Percentiles rank a stretch among this genome's conserved stretches.
These are phyloP conservation scores for Chaenocephalus aceratus DNA, from an alignment of 2,113 vertebrate species.

Conservation along the genomic window DNA sequence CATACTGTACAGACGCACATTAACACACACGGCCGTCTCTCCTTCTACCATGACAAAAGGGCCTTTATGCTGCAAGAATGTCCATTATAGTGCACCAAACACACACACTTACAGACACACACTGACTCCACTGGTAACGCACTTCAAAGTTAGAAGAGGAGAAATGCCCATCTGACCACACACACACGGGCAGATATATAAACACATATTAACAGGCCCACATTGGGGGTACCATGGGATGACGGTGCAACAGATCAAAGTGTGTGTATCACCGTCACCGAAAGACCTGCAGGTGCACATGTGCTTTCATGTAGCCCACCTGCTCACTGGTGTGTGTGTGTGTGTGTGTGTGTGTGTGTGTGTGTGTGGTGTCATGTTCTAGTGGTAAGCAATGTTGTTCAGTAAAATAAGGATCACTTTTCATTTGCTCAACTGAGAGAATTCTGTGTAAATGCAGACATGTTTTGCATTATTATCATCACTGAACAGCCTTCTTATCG, in stretches of 20 bases:
- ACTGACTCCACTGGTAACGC: constrained; percentile 19
- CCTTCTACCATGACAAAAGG: constrained; percentile 48
- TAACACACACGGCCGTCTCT: constrained; percentile 66
- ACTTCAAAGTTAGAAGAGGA: constrained; percentile 21
- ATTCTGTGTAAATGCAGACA: neutral
- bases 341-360: no score
- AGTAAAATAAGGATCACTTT: neutral
- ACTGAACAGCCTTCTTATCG: neutral
- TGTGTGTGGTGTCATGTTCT: neutral
- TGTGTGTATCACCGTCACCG: neutral
- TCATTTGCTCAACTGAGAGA: neutral
- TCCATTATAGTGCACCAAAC: constrained; percentile 1
- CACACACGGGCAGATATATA: no score
- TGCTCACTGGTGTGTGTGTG: neutral
- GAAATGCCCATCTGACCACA: constrained; percentile 6
- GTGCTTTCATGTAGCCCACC: constrained; percentile 45
- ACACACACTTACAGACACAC: neutral
- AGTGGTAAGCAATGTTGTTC: neutral
- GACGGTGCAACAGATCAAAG: constrained; percentile 42
- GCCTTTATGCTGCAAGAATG: constrained; percentile 50
- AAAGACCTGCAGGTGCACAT: constrained; percentile 45
- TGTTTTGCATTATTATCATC: neutral
- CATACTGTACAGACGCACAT: constrained; percentile 33
- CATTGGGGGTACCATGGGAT: neutral
- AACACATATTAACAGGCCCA: no score